A percentile compares a stretch with the other conserved stretches of the same genome.
phyloP scores from a whole-genome alignment of 2,797 vertebrate species.

The Crenuchus spilurus region DNA sequence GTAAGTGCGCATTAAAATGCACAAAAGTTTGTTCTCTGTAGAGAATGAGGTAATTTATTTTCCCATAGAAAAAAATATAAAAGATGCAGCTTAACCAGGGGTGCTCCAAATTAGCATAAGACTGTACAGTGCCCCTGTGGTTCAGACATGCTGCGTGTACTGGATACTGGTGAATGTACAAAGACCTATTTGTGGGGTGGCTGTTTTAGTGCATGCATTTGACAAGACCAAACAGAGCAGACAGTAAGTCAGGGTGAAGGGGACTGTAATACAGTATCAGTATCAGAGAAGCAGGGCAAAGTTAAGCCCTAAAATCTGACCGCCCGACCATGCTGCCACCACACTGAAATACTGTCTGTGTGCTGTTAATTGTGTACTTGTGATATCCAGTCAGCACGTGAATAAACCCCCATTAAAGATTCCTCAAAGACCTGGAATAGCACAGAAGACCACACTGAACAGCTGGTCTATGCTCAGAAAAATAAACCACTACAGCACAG shows the following conservation, averaged over 20 bases:
- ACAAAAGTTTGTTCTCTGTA: too few relatives aligned
- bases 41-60: too few relatives aligned
- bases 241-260: background rate
- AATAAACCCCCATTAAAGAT: conserved; percentile 11
- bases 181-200: background rate
- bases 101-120: too few relatives aligned
- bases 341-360: background rate
- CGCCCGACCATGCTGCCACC: background rate
- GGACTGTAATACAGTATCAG: background rate
- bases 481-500: conserved; percentile 18
- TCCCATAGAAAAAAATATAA: too few relatives aligned
- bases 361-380: conserved; percentile 1
- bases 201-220: background rate
- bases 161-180: background rate
- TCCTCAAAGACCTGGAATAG: conserved; percentile 3
- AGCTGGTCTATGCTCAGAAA: background rate
- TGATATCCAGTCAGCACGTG: conserved; percentile 19
- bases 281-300: background rate
- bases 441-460: background rate
- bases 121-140: too few relatives aligned
- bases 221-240: background rate
- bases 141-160: too few relatives aligned
- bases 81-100: too few relatives aligned
- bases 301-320: background rate
- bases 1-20: too few relatives aligned